Evolutionary conservation across 1,140 invertebrate species (phyloP).

Genomic region (Caenorhabditis latens): DNA sequence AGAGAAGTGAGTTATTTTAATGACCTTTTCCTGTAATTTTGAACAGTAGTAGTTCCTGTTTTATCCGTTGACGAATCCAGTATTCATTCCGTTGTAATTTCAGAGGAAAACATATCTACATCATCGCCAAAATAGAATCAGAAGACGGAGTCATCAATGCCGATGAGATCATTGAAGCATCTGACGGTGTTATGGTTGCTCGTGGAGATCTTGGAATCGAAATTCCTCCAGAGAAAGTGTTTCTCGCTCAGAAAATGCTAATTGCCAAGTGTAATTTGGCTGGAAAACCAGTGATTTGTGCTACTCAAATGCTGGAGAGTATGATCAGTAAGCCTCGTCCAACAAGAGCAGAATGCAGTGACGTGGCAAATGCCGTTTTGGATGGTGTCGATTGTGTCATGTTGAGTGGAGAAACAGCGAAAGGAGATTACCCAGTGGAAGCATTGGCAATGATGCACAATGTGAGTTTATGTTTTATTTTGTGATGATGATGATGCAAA

Average conservation of each 20-base stretch:
- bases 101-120: conserved; percentile 84
- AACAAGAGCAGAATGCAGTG: conserved; percentile 81
- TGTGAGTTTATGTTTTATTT: conserved; percentile 65
- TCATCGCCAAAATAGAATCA: conserved; percentile 80
- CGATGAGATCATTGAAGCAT: conserved; percentile 79
- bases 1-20: conserved; percentile 80
- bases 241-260: conserved; percentile 85
- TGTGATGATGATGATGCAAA: not conserved
- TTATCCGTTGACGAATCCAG: no score
- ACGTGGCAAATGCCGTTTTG: conserved; percentile 83
- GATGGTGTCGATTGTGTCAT: conserved; percentile 83
- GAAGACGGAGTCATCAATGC: conserved; percentile 78
- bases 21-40: no score
- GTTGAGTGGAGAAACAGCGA: conserved; percentile 82
- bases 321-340: conserved; percentile 81
- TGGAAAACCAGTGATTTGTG: conserved; percentile 82
- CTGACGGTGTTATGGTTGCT: conserved; percentile 74
- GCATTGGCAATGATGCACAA: conserved; percentile 80
- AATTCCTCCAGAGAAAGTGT: conserved; percentile 90
- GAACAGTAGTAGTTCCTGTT: no score
- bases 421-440: conserved; percentile 81
- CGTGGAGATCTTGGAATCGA: conserved; percentile 80
- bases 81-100: not conserved
- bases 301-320: conserved; percentile 80
- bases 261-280: conserved; percentile 79